These are phyloP conservation scores for Pteruthius melanotis DNA, from an alignment of 2,113 vertebrate genomes.

Conservation along the genomic window DNA sequence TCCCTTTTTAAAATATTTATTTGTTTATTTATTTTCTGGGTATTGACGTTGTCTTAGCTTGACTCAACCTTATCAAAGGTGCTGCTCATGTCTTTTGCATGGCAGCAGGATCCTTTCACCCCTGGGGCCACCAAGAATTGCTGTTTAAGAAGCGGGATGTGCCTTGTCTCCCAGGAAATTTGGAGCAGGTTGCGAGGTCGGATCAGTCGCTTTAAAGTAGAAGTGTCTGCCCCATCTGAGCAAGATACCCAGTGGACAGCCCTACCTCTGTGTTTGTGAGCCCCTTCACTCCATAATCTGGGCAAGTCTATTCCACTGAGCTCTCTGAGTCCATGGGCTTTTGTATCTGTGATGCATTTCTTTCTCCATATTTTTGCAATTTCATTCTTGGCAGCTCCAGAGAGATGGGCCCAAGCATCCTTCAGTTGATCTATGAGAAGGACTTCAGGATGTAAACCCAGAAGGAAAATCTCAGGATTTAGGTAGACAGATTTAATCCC, in stretches of 20 bases:
- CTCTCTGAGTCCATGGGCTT: not conserved
- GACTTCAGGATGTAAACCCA: not conserved
- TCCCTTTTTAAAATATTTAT: not conserved
- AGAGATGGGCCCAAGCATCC: not conserved
- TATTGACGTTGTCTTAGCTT: not conserved
- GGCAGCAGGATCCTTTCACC: not conserved
- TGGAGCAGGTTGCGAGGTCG: rapidly evolving
- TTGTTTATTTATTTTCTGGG: not conserved
- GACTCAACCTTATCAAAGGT: not conserved
- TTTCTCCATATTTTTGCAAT: not conserved
- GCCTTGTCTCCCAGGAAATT: not conserved
- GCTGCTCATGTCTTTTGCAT: not conserved
- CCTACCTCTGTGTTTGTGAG: not conserved
- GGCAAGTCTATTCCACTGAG: not conserved
- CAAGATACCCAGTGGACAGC: not conserved
- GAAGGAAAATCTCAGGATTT: not conserved
- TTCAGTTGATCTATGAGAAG: not conserved
- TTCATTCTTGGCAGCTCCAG: not conserved
- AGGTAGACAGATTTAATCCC: not conserved
- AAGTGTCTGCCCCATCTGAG: not conserved
- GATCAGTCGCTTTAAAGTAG: not conserved
- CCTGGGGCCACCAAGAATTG: not conserved
- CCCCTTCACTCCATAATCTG: not conserved
- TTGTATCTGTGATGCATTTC: not conserved
- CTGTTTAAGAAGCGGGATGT: not conserved